These are phyloP conservation scores for Saccostrea cuccullata DNA, from an alignment of 1,140 invertebrate species.

Conservation along the genomic window DNA sequence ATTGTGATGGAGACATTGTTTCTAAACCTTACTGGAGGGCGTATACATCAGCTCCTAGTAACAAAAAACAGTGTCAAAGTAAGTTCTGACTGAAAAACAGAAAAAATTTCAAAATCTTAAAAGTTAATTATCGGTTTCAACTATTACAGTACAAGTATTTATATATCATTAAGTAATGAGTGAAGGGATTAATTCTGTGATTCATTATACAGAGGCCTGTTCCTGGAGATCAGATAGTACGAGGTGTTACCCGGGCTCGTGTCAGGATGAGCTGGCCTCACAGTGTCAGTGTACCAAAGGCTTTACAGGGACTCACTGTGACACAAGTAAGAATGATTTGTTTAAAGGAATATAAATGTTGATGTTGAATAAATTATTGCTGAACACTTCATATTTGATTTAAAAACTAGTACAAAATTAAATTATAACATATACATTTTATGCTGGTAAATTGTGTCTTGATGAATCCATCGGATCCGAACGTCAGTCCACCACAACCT, in stretches of 20 bases:
- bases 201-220: constrained; percentile 56
- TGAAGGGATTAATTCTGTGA: too few species aligned
- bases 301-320: constrained; percentile 58
- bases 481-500: not conserved
- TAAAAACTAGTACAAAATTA: too few species aligned
- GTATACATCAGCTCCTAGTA: constrained; percentile 38
- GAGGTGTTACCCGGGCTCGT: constrained; percentile 60
- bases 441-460: not conserved
- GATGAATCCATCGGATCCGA: constrained; percentile 35
- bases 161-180: too few species aligned
- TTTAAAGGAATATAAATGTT: too few species aligned
- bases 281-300: constrained; percentile 55
- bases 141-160: too few species aligned
- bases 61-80: constrained; percentile 48
- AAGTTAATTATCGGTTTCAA: too few species aligned
- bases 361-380: too few species aligned
- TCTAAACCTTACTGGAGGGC: constrained; percentile 46
- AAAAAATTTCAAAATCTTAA: too few species aligned
- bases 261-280: constrained; percentile 42
- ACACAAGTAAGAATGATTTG: constrained; percentile 53
- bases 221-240: constrained; percentile 61
- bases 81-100: not conserved
- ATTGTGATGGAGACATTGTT: constrained; percentile 50
- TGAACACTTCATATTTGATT: too few species aligned
- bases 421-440: not conserved